These are phyloP conservation scores for Helicoverpa zea DNA, from an alignment of 1,140 invertebrate species.

Conservation along the genomic window DNA sequence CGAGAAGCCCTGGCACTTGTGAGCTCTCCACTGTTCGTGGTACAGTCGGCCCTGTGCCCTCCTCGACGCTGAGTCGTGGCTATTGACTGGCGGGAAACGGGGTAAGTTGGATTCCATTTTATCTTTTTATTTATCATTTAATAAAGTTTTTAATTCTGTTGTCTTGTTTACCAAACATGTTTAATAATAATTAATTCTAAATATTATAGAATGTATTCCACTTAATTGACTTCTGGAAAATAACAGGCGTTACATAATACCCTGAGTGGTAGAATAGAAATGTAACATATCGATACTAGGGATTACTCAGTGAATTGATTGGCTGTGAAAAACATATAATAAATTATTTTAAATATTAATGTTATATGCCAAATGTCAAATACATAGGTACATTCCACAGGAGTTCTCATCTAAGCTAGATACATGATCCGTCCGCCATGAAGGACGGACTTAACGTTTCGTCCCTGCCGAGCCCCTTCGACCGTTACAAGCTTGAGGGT, in stretches of 20 bases:
- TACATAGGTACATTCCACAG: constrained; percentile 32
- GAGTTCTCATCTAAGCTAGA: constrained; percentile 32
- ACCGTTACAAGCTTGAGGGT: constrained; percentile 89
- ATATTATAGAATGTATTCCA: neutral
- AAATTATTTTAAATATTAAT: no score
- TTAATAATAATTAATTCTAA: no score
- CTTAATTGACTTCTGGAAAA: neutral
- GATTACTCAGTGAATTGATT: neutral
- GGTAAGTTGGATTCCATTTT: constrained; percentile 36
- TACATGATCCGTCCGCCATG: constrained; percentile 66
- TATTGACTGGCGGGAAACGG: neutral
- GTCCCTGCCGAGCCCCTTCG: constrained; percentile 89
- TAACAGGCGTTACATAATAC: neutral
- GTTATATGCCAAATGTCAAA: neutral
- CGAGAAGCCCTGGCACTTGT: constrained; percentile 76
- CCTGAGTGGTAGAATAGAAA: no score
- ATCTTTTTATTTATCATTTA: neutral
- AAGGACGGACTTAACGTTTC: constrained; percentile 83
- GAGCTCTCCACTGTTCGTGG: constrained; percentile 58
- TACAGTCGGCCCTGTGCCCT: constrained; percentile 51
- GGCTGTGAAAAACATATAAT: neutral
- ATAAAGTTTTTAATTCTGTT: neutral
- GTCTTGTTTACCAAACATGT: no score
- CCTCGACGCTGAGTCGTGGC: constrained; percentile 41
- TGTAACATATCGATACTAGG: no score